phyloP scores from a whole-genome alignment of 1,140 invertebrate genomes.

The Pantala flavescens region DNA sequence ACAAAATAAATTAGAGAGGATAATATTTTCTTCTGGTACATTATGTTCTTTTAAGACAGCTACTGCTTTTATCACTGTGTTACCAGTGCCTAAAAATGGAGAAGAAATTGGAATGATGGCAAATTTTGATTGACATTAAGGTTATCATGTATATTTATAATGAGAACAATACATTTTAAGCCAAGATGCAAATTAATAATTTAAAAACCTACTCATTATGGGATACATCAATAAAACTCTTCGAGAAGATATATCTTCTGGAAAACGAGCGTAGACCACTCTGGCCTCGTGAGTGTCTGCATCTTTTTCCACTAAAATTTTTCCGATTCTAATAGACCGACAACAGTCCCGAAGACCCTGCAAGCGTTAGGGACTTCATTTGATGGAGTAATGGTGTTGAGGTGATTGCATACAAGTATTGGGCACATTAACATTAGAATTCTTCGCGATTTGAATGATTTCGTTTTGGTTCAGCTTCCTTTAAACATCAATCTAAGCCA shows the following conservation, averaged over 20 bases:
- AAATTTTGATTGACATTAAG: no score
- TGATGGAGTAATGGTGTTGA: no score
- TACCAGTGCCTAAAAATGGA: conserved; percentile 61
- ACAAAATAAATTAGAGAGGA: conserved; percentile 92
- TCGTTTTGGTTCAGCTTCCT: no score
- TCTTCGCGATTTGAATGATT: no score
- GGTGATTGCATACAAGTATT: no score
- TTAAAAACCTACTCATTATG: conserved; percentile 17
- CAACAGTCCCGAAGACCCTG: conserved; percentile 92
- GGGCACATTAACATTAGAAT: no score
- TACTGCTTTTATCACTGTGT: conserved; percentile 89
- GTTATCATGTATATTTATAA: no score
- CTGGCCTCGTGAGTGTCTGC: conserved; percentile 90
- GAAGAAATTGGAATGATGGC: conserved; percentile 3
- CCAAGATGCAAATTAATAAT: background rate
- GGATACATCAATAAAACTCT: conserved; percentile 97
- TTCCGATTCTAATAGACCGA: conserved; percentile 92
- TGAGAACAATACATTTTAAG: no score
- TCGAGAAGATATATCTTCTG: conserved; percentile 80
- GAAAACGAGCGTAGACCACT: conserved; percentile 96
- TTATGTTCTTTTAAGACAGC: conserved; percentile 87
- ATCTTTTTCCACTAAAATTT: conserved; percentile 96
- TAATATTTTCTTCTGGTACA: conserved; percentile 86
- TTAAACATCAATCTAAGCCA: no score
- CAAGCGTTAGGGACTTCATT: conserved; percentile 22